Base-by-base conservation (phyloP, 2,888 invertebrate species). In the Agrilus mali region DNA sequence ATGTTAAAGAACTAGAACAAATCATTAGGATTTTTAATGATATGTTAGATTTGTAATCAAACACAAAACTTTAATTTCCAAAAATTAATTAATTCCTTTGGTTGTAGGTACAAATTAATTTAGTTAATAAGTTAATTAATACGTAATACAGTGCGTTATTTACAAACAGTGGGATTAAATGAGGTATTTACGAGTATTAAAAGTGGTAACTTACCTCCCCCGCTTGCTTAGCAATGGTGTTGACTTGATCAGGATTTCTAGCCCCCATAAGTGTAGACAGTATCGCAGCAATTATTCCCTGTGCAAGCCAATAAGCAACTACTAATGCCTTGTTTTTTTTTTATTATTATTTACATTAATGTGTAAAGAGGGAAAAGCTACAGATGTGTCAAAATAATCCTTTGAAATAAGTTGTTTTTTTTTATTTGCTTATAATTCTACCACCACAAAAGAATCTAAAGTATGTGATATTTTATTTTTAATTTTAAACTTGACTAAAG, bases 141-240 rank as follows among this genome's bases (percentile, higher is more conserved):
- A 35, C 3, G n/a, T n/a, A 2, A 35, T 35, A 12, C n/a, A 7
- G 3, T 14, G 4, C n/a, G 8, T 10, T 27, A 27, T 10, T 3
- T 27, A 10, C 27, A 27, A 27, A 27, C 10, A 27, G 10, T 27
- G 27, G 22, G 15, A 17, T 22, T 20, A n/a, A 10, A 31, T 33
- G 36, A 16, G 31, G 16, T 38, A 44, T 38, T 43, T 38, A 27
- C 36, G 14, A n/a, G n/a, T n/a, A n/a, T n/a, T n/a, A n/a, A 34
- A 38, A 40, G 17, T 41, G 32, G 41, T 40, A 68, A 77, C 86
- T 78, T 83, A 90, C 90, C 88, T 90, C 88, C 71, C 88, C 86
- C 71, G 90, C 88, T 73, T 90, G 89, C 75, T 87, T 89, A 73
- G 89, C 90, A 86, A 90, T 86, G 73, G 82, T 82, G 74, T 87